Percentiles rank a stretch among this genome's conserved stretches.
Conservation (phyloP, 2,113 vertebrate species). For the Clarias batrachus region DNA sequence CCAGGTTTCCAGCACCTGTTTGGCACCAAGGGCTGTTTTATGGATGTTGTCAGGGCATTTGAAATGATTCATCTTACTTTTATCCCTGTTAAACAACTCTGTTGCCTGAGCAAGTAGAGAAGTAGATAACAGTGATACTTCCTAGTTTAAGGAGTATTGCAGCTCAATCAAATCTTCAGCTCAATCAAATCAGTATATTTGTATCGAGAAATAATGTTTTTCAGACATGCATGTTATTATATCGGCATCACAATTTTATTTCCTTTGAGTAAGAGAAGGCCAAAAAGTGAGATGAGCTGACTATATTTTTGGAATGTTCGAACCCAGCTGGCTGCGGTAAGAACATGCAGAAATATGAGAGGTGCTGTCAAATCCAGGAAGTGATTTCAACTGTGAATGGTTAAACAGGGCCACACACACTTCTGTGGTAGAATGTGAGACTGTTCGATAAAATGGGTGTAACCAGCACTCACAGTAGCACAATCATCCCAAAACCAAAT, state of each 20-base stretch:
- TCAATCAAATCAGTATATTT: background rate
- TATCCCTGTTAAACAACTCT: constrained; percentile 55
- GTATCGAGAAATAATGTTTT: background rate
- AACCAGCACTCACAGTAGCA: background rate
- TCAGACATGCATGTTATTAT: constrained; percentile 5
- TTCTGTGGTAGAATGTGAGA: constrained; percentile 16
- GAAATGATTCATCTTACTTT: constrained; percentile 68
- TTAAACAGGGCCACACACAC: constrained; percentile 63
- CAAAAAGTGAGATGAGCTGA: constrained; percentile 32
- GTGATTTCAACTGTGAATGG: constrained; percentile 55
- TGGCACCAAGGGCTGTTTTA: constrained; percentile 69
- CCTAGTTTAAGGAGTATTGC: background rate
- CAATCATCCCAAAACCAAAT: constrained; percentile 11
- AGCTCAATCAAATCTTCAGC: background rate
- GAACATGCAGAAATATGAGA: constrained; percentile 45
- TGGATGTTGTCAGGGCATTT: constrained; percentile 66
- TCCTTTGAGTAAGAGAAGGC: background rate
- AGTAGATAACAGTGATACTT: constrained; percentile 22
- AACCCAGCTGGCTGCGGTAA: constrained; percentile 30
- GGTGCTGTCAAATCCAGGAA: constrained; percentile 41
- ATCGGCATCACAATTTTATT: background rate
- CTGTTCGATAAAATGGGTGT: background rate
- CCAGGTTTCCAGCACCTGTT: constrained; percentile 68
- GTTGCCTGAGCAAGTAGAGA: constrained; percentile 58
- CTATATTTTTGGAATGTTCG: constrained; percentile 27